A percentile compares a stretch with the other conserved stretches of the same genome.
phyloP scores from a whole-genome alignment of 2,888 invertebrate genomes.

The Nomada fabriciana region DNA sequence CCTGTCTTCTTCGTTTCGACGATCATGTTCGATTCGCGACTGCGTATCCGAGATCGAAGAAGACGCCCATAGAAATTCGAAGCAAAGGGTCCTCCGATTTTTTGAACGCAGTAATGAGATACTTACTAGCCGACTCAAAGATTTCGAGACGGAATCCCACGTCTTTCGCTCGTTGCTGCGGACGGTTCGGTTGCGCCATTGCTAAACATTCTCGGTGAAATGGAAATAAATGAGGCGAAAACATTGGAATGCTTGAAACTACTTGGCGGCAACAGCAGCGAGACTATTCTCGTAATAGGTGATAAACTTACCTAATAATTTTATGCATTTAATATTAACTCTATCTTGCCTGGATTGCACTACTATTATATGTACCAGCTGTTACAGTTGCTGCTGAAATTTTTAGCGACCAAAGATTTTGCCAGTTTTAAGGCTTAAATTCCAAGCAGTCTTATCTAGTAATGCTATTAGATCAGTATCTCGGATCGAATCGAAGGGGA shows the following conservation, averaged over 20 bases:
- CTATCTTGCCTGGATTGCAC: background rate
- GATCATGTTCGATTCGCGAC: conserved; percentile 27
- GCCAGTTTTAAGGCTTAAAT: background rate
- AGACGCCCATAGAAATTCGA: conserved; percentile 47
- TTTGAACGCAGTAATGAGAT: conserved; percentile 81
- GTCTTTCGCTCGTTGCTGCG: conserved; percentile 21
- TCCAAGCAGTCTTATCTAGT: background rate
- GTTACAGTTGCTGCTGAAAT: background rate
- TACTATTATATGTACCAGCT: background rate
- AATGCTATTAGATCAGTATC: background rate
- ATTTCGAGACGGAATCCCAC: conserved; percentile 74
- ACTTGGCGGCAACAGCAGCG: background rate
- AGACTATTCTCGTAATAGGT: background rate
- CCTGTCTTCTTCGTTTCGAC: conserved; percentile 52
- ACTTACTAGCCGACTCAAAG: conserved; percentile 79
- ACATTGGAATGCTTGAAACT: background rate
- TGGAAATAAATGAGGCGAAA: conserved; percentile 3
- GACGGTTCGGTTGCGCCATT: conserved; percentile 26
- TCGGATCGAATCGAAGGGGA: background rate
- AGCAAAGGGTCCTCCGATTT: conserved; percentile 75
- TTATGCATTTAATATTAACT: background rate
- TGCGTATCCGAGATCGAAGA: conserved; percentile 56
- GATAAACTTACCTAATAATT: no score
- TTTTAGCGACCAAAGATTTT: background rate
- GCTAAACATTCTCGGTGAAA: background rate